Evolutionary conservation across 2,113 vertebrate genomes (phyloP), one percentile per base, ranked within the genome.

Genomic region (Pithys albifrons): DNA sequence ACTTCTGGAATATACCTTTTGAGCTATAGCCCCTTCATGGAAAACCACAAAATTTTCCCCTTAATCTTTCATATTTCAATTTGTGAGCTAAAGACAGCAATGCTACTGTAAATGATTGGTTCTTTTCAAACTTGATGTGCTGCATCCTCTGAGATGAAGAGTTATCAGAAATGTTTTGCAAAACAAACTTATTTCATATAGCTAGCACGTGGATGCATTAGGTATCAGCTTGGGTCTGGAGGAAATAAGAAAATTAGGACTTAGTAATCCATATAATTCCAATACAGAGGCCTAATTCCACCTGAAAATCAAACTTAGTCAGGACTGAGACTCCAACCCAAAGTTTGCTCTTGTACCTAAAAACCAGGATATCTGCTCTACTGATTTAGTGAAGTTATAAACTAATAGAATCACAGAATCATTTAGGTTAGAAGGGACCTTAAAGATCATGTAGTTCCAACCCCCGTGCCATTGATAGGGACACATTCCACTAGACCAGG

Each of bases 401-500:
- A 27, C 10, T 28, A 37, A 55, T 7, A 49, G 29, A 70, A 70
- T 19, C 20, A 35, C 29, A 70, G 41, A 64, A 43, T 19, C 4
- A 14, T 41, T 89, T 83, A 19, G 11, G 14, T 37, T 76, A 31
- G 41, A 90, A 84, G 8, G 10, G 12, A 33, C 10, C 14, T 49
- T 23, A 15, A 49, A 57, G 7, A 49, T 37, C 31, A 37, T 22
- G 12, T 9, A 13, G 9, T 49, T 84, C 25, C 31, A 70, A 19
- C 0, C 1, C 9, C n/a, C 11, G 3, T 48, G 20, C 8, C 7
- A 9, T 8, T 11, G 70, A 5, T 9, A 69, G 16, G 27, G 16
- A 29, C 29, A 75, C 16, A 39, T 55, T 41, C 9, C 9, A 31
- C 20, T 41, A 43, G 17, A 55, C 4, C 46, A 62, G n/a, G 9